Conservation (phyloP, 2,113 vertebrate genomes). For the Chloebia gouldiae region DNA sequence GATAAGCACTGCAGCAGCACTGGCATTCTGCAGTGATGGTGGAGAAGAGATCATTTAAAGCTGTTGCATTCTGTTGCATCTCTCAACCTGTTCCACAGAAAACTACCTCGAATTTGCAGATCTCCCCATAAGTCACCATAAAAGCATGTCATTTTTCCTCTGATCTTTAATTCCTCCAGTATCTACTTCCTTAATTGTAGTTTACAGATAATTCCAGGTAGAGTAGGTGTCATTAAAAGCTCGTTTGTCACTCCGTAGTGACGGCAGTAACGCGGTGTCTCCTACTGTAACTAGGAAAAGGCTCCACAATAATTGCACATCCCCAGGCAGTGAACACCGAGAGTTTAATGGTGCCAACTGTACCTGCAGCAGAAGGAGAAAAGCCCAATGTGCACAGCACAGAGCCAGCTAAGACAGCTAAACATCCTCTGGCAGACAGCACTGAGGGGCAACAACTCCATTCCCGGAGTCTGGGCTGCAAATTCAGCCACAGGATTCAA, state of each 20-base stretch:
- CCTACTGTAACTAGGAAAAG: slow-evolving; percentile 62
- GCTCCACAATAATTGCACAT: slow-evolving; percentile 58
- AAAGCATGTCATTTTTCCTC: slow-evolving; percentile 16
- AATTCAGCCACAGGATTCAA: neutral
- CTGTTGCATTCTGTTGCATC: neutral
- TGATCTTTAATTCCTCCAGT: slow-evolving; percentile 56
- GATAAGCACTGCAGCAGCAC: neutral
- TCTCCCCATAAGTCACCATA: slow-evolving; percentile 31
- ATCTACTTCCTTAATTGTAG: slow-evolving; percentile 59
- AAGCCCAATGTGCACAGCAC: neutral
- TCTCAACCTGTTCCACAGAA: neutral
- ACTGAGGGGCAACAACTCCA: neutral
- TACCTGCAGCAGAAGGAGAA: neutral
- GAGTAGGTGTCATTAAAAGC: slow-evolving; percentile 56
- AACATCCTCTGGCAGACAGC: neutral
- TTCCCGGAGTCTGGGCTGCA: neutral
- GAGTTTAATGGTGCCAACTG: slow-evolving; percentile 49
- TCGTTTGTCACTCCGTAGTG: slow-evolving; percentile 46
- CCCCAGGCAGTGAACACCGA: slow-evolving; percentile 30
- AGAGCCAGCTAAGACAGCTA: neutral
- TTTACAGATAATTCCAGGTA: slow-evolving; percentile 65
- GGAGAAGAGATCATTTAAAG: neutral
- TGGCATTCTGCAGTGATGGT: neutral
- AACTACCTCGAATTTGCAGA: neutral
- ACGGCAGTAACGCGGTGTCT: slow-evolving; percentile 8